Percentiles rank a stretch among this genome's conserved stretches.
phyloP scores from a whole-genome alignment of 1,140 invertebrate genomes.

The Drosophila burlai region DNA sequence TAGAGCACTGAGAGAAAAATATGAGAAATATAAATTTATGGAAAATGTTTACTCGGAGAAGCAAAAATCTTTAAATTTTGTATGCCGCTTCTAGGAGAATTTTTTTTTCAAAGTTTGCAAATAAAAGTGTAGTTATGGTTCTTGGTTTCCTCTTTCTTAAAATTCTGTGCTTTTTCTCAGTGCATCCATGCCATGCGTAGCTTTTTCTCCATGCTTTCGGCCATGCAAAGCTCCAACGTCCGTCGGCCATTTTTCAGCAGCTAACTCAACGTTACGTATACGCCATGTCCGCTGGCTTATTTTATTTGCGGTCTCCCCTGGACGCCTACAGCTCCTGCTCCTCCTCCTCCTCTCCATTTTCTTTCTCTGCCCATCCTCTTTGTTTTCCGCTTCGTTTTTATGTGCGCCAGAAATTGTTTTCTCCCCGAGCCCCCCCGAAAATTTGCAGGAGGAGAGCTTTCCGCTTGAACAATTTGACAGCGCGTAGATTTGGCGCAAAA shows the following conservation, averaged over 20 bases:
- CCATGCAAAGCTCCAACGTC: slow-evolving; percentile 66
- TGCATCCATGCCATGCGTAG: slow-evolving; percentile 25
- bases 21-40: not conserved
- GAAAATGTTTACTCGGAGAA: not conserved
- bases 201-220: slow-evolving; percentile 17
- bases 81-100: no score
- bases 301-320: slow-evolving; percentile 72
- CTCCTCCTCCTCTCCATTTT: no score
- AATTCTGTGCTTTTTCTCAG: not conserved
- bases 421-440: slow-evolving; percentile 1
- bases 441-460: slow-evolving; percentile 43
- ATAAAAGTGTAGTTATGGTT: not conserved
- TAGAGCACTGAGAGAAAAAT: not conserved
- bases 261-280: slow-evolving; percentile 73
- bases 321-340: slow-evolving; percentile 10
- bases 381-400: slow-evolving; percentile 56
- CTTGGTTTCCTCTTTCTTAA: no score
- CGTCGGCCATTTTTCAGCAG: slow-evolving; percentile 74
- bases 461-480: slow-evolving; percentile 81
- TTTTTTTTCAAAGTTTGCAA: no score
- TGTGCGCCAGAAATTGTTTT: slow-evolving; percentile 53
- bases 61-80: no score
- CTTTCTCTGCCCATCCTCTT: slow-evolving; percentile 1
- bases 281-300: slow-evolving; percentile 67
- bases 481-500: slow-evolving; percentile 82